These are phyloP conservation scores for Gastracanthus pulcherrimus DNA, from an alignment of 2,888 invertebrate species.

Conservation along the genomic window DNA sequence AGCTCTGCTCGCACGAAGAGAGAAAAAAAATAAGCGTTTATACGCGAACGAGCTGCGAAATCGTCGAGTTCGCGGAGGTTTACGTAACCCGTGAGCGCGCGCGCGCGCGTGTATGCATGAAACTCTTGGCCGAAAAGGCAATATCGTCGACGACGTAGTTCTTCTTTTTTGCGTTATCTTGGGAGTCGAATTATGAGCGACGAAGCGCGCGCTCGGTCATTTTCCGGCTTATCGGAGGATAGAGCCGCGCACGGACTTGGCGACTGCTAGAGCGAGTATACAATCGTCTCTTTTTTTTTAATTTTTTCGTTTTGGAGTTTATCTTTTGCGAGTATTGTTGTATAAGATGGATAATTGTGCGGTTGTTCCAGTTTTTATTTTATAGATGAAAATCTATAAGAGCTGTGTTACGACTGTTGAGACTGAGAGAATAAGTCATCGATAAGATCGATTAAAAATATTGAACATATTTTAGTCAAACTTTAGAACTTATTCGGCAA, in stretches of 20 bases:
- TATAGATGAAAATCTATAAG: no score
- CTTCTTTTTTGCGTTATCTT: neutral
- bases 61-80: neutral
- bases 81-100: neutral
- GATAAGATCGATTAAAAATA: no score
- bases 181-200: neutral
- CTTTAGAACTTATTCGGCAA: no score
- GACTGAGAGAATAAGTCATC: no score
- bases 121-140: neutral
- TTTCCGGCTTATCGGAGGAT: slow-evolving; percentile 27
- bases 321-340: no score
- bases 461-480: no score
- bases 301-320: no score
- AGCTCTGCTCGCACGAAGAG: neutral
- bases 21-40: slow-evolving; percentile 1
- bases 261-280: no score
- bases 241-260: neutral
- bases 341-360: no score
- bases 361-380: no score
- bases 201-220: neutral
- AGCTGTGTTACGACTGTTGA: no score
- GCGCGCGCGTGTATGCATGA: neutral
- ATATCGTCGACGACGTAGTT: neutral
- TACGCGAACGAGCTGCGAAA: neutral
- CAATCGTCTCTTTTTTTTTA: neutral